Evolutionary conservation across 2,797 vertebrate genomes (phyloP).

Genomic region (Chaunax sp.): DNA sequence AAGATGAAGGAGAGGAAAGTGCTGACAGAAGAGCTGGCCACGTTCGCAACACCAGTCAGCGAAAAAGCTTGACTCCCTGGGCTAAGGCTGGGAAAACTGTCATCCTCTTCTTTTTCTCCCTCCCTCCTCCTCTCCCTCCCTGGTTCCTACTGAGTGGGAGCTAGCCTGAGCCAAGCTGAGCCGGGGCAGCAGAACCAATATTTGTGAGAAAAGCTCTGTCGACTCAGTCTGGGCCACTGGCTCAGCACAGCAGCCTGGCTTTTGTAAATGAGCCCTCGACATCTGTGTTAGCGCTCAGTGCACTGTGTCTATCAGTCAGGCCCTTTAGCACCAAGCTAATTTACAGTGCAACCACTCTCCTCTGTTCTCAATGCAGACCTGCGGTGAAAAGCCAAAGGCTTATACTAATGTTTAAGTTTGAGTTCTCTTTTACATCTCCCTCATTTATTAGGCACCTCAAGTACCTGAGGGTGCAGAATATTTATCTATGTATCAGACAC

Average conservation of each 20-base stretch:
- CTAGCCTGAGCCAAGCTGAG: slow-evolving; percentile 70
- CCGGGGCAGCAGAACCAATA: slow-evolving; percentile 77
- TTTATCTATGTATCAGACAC: slow-evolving; percentile 31
- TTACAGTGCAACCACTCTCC: slow-evolving; percentile 69
- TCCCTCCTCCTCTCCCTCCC: slow-evolving; percentile 48
- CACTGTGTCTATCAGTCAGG: slow-evolving; percentile 70
- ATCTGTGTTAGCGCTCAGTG: slow-evolving; percentile 78
- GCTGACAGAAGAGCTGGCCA: slow-evolving; percentile 89
- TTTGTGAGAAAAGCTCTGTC: slow-evolving; percentile 75
- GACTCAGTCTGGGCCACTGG: slow-evolving; percentile 72
- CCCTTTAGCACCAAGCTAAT: slow-evolving; percentile 73
- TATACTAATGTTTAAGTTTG: slow-evolving; percentile 69
- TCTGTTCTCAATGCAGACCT: slow-evolving; percentile 45
- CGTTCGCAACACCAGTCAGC: slow-evolving; percentile 83
- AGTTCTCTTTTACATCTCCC: slow-evolving; percentile 31
- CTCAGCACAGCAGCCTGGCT: slow-evolving; percentile 69
- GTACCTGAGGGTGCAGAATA: slow-evolving; percentile 49
- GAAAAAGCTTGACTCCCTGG: slow-evolving; percentile 83
- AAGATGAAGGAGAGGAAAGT: slow-evolving; percentile 95
- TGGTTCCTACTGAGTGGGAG: slow-evolving; percentile 71
- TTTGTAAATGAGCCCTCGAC: slow-evolving; percentile 83
- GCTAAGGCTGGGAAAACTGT: slow-evolving; percentile 83
- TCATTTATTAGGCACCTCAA: slow-evolving; percentile 65
- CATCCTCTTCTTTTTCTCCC: slow-evolving; percentile 73
- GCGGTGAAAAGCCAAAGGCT: slow-evolving; percentile 75